Percentiles rank a stretch among this genome's conserved stretches.
These are phyloP conservation scores for Polymixis lichenea DNA, from an alignment of 2,888 invertebrate genomes.

Conservation along the genomic window DNA sequence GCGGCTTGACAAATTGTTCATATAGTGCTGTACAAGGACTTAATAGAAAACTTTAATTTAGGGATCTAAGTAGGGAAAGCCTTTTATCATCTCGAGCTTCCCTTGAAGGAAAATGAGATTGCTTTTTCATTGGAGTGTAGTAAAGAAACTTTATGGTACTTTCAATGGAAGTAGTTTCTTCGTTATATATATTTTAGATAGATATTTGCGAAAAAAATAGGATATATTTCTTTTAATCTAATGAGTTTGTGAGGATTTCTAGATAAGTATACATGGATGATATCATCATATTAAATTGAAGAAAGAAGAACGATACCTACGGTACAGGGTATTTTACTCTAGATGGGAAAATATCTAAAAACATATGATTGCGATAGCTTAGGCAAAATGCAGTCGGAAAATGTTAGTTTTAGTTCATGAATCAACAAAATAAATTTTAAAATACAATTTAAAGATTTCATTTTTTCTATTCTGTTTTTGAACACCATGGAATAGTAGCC, in stretches of 20 bases:
- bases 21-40: conserved; percentile 33
- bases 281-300: not conserved
- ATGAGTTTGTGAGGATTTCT: not conserved
- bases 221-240: too few relatives aligned
- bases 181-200: too few relatives aligned
- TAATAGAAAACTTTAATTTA: conserved; percentile 33
- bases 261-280: not conserved
- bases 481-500: too few relatives aligned
- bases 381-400: too few relatives aligned
- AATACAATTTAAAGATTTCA: too few relatives aligned
- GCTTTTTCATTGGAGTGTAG: conserved; percentile 11
- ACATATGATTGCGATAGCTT: too few relatives aligned
- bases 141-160: not conserved
- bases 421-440: too few relatives aligned
- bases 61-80: conserved; percentile 15
- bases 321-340: too few relatives aligned
- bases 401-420: too few relatives aligned
- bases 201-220: too few relatives aligned
- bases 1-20: conserved; percentile 45
- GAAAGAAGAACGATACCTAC: not conserved
- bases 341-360: too few relatives aligned
- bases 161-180: not conserved
- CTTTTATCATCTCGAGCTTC: conserved; percentile 12
- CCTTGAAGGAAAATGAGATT: conserved; percentile 16
- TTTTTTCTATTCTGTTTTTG: too few relatives aligned